Conservation (phyloP, 64 coral and sea anemone species). For the Pachyseris speciosa region DNA sequence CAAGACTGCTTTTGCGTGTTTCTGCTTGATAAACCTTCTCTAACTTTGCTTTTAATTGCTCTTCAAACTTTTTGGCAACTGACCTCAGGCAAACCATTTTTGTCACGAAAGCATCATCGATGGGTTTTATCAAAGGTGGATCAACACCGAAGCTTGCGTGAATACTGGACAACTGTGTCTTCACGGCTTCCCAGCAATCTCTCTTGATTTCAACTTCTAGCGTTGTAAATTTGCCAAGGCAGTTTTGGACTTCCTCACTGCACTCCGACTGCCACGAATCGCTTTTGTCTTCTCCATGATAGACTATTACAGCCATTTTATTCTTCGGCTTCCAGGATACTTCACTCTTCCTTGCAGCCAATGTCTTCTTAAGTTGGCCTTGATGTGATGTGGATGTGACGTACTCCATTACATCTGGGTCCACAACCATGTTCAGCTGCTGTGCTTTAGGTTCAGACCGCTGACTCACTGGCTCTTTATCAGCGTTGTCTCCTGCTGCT, state of each 20-base stretch:
- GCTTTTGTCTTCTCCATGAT: neutral
- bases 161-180: neutral
- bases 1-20: neutral
- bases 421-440: slow-evolving; percentile 53
- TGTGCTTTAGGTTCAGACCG: neutral
- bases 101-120: neutral
- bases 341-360: slow-evolving; percentile 38
- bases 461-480: neutral
- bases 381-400: slow-evolving; percentile 3
- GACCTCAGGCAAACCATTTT: slow-evolving; percentile 1
- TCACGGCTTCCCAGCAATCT: slow-evolving; percentile 29
- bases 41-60: neutral
- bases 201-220: neutral
- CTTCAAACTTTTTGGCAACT: neutral
- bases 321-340: slow-evolving; percentile 36
- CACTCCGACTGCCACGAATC: slow-evolving; percentile 45
- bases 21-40: slow-evolving; percentile 32
- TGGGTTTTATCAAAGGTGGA: neutral
- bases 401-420: slow-evolving; percentile 69
- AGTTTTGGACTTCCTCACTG: slow-evolving; percentile 34
- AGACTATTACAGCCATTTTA: slow-evolving; percentile 25
- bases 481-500: too few species aligned
- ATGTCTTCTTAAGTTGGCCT: neutral
- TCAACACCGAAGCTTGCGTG: neutral
- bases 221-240: slow-evolving; percentile 28